Conservation (phyloP, 2,113 vertebrate species). For the Lophotis ruficrista region DNA sequence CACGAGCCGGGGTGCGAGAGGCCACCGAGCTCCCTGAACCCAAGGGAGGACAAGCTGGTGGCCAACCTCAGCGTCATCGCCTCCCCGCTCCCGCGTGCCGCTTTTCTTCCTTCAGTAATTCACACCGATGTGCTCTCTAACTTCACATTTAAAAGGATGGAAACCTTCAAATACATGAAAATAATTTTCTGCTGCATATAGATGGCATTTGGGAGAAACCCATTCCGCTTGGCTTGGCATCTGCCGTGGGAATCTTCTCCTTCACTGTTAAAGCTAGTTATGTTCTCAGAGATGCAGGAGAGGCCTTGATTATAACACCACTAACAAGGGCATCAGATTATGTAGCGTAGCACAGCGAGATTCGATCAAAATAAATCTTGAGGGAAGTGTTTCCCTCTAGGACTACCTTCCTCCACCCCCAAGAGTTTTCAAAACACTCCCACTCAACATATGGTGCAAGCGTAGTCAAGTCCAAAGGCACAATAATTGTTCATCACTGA, state of each 20-base stretch:
- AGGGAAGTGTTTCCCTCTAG: neutral
- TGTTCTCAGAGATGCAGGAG: neutral
- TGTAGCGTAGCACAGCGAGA: rapidly evolving
- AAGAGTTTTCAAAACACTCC: neutral
- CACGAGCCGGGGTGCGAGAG: rapidly evolving
- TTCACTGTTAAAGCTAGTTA: neutral
- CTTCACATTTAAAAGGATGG: neutral
- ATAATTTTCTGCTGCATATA: neutral
- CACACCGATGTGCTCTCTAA: neutral
- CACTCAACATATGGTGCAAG: neutral
- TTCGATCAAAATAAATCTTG: neutral
- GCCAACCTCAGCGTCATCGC: neutral
- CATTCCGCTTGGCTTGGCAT: neutral
- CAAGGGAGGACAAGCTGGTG: neutral
- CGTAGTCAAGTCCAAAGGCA: neutral
- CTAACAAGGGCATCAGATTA: neutral
- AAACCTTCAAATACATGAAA: neutral
- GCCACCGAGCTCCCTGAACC: neutral
- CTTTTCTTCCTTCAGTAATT: neutral
- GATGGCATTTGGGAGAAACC: neutral
- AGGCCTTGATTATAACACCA: neutral
- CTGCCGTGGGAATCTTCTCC: neutral
- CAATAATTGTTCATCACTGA: neutral
- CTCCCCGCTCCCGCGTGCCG: rapidly evolving
- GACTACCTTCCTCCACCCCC: neutral